Base-by-base conservation (phyloP, 2,797 vertebrate genomes). In the Rhinogobio ventralis region DNA sequence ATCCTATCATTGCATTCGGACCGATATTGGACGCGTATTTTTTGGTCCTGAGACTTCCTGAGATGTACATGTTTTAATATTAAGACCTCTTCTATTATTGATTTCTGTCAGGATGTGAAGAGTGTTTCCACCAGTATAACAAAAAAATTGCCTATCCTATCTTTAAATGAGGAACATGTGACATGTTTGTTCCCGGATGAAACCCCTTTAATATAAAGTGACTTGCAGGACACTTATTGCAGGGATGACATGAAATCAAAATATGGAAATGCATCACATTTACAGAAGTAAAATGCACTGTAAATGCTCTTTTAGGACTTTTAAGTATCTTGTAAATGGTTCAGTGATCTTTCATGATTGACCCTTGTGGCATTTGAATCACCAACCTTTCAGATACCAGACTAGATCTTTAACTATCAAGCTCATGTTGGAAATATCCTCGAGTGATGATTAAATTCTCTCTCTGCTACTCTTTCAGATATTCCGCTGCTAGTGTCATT, bases 401-500 rank as follows among this genome's bases (percentile, higher is more conserved):
- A 42, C 2, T 42, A 77, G 53, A 60, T 33, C 46, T 23, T 42
- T 4, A 36, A 36, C 30, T 53, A 8, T 53, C 28, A 42, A 25
- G 25, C 23, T 23, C 53, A 60, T 76, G 7, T 28, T 64, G 15
- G 39, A 46, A 79, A 46, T 64, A 17, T 30, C 14, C 25, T 79
- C 1, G 8, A 28, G 2, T 77, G 33, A 60, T 25, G 51, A 39
- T 13, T 20, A 1, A 57, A 45, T 28, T 0, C 8, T 74, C 3
- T 36, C 19, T 64, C 33, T 71, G 28, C 23, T 20, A 6, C 20
- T 5, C 20, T 81, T 85, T 1, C 92, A 99, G 98, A 87, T 99
- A 99, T 90, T 97, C 98, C 0, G 97, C 97, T 0, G 97, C 97
- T 62, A 99, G 97, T 1, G 95, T 98, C 87, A 99, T 99, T 0